phyloP scores from a whole-genome alignment of 2,113 vertebrate genomes.

The Plectropomus leopardus region DNA sequence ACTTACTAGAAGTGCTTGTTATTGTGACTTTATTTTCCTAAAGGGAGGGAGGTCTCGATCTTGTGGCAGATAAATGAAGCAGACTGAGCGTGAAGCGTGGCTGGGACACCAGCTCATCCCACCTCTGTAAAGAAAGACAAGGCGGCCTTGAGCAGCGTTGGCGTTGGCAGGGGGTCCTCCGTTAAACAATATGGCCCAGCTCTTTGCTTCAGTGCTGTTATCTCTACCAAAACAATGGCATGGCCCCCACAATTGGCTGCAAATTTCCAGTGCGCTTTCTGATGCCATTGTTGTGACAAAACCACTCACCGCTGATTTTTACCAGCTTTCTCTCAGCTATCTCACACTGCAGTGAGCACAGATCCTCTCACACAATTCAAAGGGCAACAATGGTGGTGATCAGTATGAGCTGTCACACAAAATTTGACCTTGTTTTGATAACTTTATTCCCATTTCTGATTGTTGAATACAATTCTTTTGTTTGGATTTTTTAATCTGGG shows the following conservation, averaged over 20 bases:
- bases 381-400: constrained; percentile 39
- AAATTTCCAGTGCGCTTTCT: constrained; percentile 72
- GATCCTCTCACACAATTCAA: constrained; percentile 30
- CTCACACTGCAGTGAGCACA: constrained; percentile 46
- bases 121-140: constrained; percentile 54
- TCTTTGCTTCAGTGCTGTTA: constrained; percentile 59
- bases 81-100: constrained; percentile 68
- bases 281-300: constrained; percentile 79
- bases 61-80: constrained; percentile 44
- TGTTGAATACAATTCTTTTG: constrained; percentile 33
- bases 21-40: neutral
- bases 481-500: constrained; percentile 21
- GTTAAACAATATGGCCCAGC: constrained; percentile 68
- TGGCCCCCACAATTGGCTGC: constrained; percentile 49
- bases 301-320: constrained; percentile 55
- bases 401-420: constrained; percentile 40
- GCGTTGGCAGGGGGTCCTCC: constrained; percentile 58
- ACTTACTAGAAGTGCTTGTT: neutral
- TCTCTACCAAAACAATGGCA: constrained; percentile 76
- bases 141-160: constrained; percentile 28
- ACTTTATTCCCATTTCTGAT: constrained; percentile 37
- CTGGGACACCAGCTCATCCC: constrained; percentile 41
- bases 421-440: constrained; percentile 53
- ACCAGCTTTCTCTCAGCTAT: constrained; percentile 49
- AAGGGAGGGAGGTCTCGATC: constrained; percentile 22